Evolutionary conservation across 2,888 invertebrate species (phyloP).

Genomic region (Eupelmus urozonus): DNA sequence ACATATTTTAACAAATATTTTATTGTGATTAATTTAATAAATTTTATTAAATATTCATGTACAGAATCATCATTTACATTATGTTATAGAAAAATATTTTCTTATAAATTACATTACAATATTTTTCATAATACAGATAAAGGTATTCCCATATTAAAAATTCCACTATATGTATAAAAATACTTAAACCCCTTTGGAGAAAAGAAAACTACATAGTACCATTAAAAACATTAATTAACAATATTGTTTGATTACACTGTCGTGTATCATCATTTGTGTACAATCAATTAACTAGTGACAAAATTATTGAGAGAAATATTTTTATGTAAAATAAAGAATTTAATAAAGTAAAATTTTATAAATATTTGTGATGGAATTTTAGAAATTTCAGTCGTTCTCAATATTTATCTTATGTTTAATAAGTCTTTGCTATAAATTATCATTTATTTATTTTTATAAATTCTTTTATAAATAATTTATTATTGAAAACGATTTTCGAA

Average conservation of each 20-base stretch:
- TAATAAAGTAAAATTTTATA: not conserved
- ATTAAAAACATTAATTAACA: conserved; percentile 5
- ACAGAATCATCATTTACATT: conserved; percentile 46
- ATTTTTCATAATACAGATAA: conserved; percentile 39
- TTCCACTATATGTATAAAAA: conserved; percentile 14
- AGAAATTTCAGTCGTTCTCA: too few relatives aligned
- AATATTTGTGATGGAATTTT: not conserved
- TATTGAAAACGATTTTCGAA: not conserved
- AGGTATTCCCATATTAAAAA: conserved; percentile 20
- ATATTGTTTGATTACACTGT: too few relatives aligned
- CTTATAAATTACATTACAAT: conserved; percentile 43
- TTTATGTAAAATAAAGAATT: conserved; percentile 20
- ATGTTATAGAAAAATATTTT: conserved; percentile 26
- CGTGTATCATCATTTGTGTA: too few relatives aligned
- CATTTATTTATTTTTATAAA: not conserved
- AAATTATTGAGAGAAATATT: too few relatives aligned
- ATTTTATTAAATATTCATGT: conserved; percentile 42
- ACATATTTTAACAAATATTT: conserved; percentile 36
- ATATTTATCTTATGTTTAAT: too few relatives aligned
- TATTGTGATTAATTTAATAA: conserved; percentile 27
- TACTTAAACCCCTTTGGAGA: conserved; percentile 27
- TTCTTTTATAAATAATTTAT: not conserved
- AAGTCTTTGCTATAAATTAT: too few relatives aligned
- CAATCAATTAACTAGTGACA: too few relatives aligned
- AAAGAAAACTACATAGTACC: conserved; percentile 1